Evolutionary conservation across 2,113 vertebrate genomes (phyloP).

Genomic region (Clarias gariepinus): DNA sequence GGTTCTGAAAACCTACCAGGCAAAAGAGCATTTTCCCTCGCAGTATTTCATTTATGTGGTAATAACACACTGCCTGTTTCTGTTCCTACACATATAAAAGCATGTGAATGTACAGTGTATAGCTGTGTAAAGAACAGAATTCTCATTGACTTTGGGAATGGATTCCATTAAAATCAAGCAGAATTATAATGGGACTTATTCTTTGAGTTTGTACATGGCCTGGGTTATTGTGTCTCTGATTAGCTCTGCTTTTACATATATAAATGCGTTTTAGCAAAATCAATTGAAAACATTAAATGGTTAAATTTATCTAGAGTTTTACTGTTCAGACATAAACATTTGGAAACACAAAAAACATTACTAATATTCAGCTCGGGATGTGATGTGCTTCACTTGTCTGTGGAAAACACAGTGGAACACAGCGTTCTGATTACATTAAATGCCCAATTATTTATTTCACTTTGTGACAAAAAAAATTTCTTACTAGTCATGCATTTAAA

Average conservation of each 20-base stretch:
- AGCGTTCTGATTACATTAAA: constrained; percentile 18
- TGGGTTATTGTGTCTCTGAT: not conserved
- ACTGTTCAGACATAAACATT: not conserved
- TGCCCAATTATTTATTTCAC: constrained; percentile 16
- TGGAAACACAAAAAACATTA: constrained; percentile 29
- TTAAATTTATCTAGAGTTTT: not conserved
- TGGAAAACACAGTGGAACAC: not conserved
- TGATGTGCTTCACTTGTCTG: not conserved
- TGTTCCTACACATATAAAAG: constrained; percentile 6
- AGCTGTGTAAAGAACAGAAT: not conserved
- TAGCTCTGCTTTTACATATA: not conserved
- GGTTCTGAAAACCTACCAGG: constrained; percentile 33
- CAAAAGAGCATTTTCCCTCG: constrained; percentile 27
- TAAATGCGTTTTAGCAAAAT: not conserved
- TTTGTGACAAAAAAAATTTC: not conserved
- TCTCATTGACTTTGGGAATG: not conserved
- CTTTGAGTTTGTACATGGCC: not conserved
- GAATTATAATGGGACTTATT: not conserved
- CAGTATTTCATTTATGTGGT: constrained; percentile 15
- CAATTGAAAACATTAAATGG: not conserved
- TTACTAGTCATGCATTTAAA: not conserved
- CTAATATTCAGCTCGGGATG: constrained; percentile 10
- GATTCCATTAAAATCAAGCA: constrained; percentile 12
- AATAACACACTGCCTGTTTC: constrained; percentile 34
- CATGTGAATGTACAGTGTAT: not conserved